Conservation (phyloP, 2,888 invertebrate species). For the Polydrusus pterygomalis region DNA sequence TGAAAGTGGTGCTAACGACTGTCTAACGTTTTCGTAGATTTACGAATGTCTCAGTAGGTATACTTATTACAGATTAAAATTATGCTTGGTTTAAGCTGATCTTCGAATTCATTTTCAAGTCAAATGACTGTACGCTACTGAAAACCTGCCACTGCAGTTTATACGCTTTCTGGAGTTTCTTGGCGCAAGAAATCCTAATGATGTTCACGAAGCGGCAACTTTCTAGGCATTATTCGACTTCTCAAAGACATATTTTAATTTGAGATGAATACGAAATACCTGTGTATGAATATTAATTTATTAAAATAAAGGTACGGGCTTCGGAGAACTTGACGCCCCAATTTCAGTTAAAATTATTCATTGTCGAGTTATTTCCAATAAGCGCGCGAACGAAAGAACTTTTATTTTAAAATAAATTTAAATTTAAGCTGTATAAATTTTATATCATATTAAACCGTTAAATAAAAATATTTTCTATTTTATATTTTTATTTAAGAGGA, state of each 20-base stretch:
- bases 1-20: not conserved
- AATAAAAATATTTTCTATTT: not conserved
- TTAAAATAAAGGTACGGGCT: conserved; percentile 43
- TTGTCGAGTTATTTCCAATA: conserved; percentile 54
- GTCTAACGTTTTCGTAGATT: no score
- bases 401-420: conserved; percentile 45
- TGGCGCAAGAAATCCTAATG: conserved; percentile 43
- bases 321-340: conserved; percentile 24
- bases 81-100: no score
- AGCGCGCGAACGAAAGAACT: conserved; percentile 41
- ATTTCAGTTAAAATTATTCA: conserved; percentile 46
- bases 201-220: conserved; percentile 42
- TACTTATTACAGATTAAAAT: no score
- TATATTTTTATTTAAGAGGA: not conserved
- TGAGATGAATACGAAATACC: conserved; percentile 53
- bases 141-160: conserved; percentile 27
- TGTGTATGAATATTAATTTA: conserved; percentile 55
- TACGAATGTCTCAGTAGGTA: no score
- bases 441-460: conserved; percentile 25
- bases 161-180: conserved; percentile 36
- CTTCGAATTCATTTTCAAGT: not conserved
- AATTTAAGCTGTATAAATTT: conserved; percentile 5
- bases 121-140: not conserved
- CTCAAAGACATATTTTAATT: conserved; percentile 55
- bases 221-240: conserved; percentile 43